Base-by-base conservation (phyloP, 2,888 invertebrate genomes). In the Onchidella celtica region DNA sequence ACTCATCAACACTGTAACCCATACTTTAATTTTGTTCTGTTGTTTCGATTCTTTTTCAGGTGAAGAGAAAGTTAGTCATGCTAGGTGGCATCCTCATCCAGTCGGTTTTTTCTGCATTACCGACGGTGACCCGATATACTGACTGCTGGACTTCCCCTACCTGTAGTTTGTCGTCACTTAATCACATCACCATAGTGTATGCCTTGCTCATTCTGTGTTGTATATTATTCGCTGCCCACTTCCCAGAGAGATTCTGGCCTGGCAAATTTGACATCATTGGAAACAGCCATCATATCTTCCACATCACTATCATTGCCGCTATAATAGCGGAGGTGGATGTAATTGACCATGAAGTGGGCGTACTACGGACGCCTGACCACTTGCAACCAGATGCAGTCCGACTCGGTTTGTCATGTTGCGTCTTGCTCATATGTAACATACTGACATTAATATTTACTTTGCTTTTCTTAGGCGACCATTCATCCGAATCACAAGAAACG, bases 221-320 rank as follows among this genome's bases (percentile, higher is more conserved):
- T 9, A 47, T 86, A 1, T 70, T 82, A 29, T 90, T 87, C 85
- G 82, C 86, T 9, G 83, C 85, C 21, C 89, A 89, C 57, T 79
- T 88, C 40, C 91, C 90, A 1, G 90, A 91, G 66, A 83, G 82
- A 29, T 74, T 85, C 34, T 84, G 70, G 57, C 90, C 90, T 17
- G 90, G 90, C 34, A 24, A 55, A 4, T 90, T 87, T 81, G 91
- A 91, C 82, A 83, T 89, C 17, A 29, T 89, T 24, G 91, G 90
- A 9, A 89, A 90, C 70, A 88, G 90, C 29, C 90, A 90, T 74
- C 89, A 89, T 59, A 83, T 88, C 29, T 90, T 90, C 79, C 90
- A 90, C 77, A 79, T 89, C 0, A 32, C 76, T 29, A 61, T 80
- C 11, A 72, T 84, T 21, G n/a, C 84, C 9, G 83, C 84, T 0